These are phyloP conservation scores for Lycaon pictus DNA, from an alignment of 2,113 vertebrate species.

Conservation along the genomic window DNA sequence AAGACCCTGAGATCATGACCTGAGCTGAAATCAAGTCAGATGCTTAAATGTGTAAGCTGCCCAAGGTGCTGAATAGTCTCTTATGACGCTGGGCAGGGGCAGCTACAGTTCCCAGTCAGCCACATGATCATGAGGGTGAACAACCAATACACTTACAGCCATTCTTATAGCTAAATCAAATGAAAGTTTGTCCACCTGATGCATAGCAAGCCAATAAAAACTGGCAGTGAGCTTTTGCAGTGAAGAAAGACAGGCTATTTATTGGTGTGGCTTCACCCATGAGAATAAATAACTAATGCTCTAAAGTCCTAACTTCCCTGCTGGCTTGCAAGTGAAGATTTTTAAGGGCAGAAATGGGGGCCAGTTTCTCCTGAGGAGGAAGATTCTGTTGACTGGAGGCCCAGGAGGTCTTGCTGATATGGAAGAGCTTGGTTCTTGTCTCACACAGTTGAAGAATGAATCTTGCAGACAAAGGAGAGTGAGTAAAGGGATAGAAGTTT, in stretches of 20 bases:
- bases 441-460: too few species aligned
- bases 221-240: not conserved
- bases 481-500: too few species aligned
- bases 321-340: not conserved
- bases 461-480: too few species aligned
- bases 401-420: not conserved
- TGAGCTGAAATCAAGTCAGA: not conserved
- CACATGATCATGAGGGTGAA: not conserved
- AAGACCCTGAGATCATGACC: not conserved
- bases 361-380: not conserved
- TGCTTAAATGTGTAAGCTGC: not conserved
- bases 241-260: not conserved
- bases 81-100: not conserved
- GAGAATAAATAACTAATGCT: not conserved
- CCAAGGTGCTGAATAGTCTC: not conserved
- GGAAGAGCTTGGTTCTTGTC: too few species aligned
- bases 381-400: not conserved
- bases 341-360: not conserved
- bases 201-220: not conserved
- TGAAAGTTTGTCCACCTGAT: not conserved
- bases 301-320: not conserved
- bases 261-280: not conserved
- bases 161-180: not conserved
- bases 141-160: not conserved
- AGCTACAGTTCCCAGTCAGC: not conserved